These are phyloP conservation scores for Tylochromis polylepis DNA, from an alignment of 2,113 vertebrate species.

Conservation along the genomic window DNA sequence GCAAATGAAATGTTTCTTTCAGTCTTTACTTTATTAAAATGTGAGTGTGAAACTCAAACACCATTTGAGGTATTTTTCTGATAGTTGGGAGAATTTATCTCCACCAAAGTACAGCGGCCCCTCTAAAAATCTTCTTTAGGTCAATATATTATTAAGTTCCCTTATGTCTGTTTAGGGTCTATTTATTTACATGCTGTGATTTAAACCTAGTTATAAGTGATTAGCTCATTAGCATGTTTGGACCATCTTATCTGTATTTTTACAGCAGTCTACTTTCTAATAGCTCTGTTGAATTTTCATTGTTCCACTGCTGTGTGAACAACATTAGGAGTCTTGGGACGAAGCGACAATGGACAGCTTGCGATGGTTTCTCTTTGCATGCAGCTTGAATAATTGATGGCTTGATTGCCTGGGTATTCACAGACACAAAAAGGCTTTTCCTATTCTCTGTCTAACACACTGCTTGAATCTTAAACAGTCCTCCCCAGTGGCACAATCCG, in stretches of 20 bases:
- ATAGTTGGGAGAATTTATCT: neutral
- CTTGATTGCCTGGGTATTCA: constrained; percentile 66
- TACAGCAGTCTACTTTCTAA: constrained; percentile 16
- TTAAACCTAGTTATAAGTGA: constrained; percentile 36
- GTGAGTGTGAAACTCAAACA: neutral
- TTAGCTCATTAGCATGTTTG: constrained; percentile 27
- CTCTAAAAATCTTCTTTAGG: neutral
- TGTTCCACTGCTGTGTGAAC: constrained; percentile 32
- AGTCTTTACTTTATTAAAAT: neutral
- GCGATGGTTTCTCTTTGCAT: constrained; percentile 53
- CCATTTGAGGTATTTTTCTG: neutral
- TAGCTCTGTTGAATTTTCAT: constrained; percentile 29
- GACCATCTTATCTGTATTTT: constrained; percentile 32
- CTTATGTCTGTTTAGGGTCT: neutral
- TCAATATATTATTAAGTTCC: neutral
- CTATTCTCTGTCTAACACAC: constrained; percentile 59
- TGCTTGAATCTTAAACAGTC: constrained; percentile 55
- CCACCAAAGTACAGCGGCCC: neutral
- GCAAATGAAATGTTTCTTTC: neutral
- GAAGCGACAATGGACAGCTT: constrained; percentile 43
- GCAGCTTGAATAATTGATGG: constrained; percentile 70
- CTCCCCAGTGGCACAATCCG: constrained; percentile 21
- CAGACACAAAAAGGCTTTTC: constrained; percentile 69
- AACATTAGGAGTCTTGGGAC: constrained; percentile 55
- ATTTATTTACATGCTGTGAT: constrained; percentile 38